Evolutionary conservation across 2,888 invertebrate genomes (phyloP).

Genomic region (Chymomyza amoena): DNA sequence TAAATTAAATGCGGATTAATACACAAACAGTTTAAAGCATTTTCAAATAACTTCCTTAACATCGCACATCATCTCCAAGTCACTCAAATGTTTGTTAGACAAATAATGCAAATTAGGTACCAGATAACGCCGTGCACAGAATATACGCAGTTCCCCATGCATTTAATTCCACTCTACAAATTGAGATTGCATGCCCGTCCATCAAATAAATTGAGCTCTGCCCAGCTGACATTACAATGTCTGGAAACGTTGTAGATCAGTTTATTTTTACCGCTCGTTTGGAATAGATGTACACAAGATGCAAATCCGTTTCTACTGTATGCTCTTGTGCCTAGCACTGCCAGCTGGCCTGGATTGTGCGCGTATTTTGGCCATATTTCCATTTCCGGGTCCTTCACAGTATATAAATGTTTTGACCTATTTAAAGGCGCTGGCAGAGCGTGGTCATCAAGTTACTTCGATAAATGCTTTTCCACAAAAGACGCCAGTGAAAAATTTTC

Average conservation of each 20-base stretch:
- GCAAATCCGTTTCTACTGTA: constrained; percentile 3
- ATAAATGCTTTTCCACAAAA: constrained; percentile 73
- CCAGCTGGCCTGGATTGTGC: constrained; percentile 41
- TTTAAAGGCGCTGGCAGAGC: constrained; percentile 69
- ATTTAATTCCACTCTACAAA: background rate
- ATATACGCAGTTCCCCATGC: background rate
- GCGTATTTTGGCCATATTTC: constrained; percentile 65
- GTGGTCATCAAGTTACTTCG: constrained; percentile 77
- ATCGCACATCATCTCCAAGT: background rate
- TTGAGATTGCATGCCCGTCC: constrained; percentile 42
- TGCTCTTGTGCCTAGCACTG: constrained; percentile 15
- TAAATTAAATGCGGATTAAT: too few species aligned
- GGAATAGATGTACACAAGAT: constrained; percentile 22
- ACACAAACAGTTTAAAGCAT: background rate
- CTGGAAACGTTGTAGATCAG: constrained; percentile 18
- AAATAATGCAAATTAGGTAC: background rate
- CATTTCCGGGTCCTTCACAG: constrained; percentile 70
- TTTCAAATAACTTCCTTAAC: too few species aligned
- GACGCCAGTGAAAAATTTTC: constrained; percentile 67
- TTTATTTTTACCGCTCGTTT: constrained; percentile 14
- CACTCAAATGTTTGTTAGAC: background rate
- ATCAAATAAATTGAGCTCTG: background rate
- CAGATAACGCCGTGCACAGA: background rate
- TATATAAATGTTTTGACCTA: constrained; percentile 72
- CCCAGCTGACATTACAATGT: constrained; percentile 6